Evolutionary conservation across 2,888 invertebrate species (phyloP).

Genomic region (Drosophila atroscutellata): DNA sequence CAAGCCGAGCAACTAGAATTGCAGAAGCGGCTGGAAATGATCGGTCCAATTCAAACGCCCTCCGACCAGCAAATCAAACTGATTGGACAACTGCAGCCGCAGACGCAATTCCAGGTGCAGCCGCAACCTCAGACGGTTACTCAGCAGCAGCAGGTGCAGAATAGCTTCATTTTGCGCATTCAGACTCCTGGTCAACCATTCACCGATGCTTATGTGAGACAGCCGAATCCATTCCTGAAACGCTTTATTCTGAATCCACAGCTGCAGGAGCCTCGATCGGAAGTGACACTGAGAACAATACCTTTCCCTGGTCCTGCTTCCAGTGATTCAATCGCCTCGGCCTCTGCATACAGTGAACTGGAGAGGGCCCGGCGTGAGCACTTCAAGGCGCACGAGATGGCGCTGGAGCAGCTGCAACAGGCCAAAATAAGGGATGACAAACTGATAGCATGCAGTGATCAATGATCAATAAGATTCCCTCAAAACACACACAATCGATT

Average conservation of each 20-base stretch:
- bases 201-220: constrained; percentile 19
- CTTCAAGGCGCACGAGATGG: constrained; percentile 82
- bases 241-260: constrained; percentile 45
- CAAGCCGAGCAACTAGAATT: constrained; percentile 41
- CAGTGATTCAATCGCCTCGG: neutral
- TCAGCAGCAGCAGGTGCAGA: constrained; percentile 67
- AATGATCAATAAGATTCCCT: neutral
- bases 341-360: constrained; percentile 51
- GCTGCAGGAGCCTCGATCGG: neutral
- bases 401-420: constrained; percentile 79
- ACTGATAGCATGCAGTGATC: constrained; percentile 46
- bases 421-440: constrained; percentile 68
- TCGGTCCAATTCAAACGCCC: constrained; percentile 1
- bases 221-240: constrained; percentile 69
- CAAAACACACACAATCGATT: constrained; percentile 6
- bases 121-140: constrained; percentile 35
- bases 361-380: constrained; percentile 81
- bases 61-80: constrained; percentile 15
- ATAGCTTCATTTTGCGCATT: constrained; percentile 70
- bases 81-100: constrained; percentile 12
- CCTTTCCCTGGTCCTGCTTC: neutral
- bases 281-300: constrained; percentile 11
- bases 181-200: constrained; percentile 34
- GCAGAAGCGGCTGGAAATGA: constrained; percentile 1
- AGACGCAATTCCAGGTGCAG: constrained; percentile 18